These are phyloP conservation scores for Steinernema feltiae DNA, from an alignment of 1,140 invertebrate species.

Conservation along the genomic window DNA sequence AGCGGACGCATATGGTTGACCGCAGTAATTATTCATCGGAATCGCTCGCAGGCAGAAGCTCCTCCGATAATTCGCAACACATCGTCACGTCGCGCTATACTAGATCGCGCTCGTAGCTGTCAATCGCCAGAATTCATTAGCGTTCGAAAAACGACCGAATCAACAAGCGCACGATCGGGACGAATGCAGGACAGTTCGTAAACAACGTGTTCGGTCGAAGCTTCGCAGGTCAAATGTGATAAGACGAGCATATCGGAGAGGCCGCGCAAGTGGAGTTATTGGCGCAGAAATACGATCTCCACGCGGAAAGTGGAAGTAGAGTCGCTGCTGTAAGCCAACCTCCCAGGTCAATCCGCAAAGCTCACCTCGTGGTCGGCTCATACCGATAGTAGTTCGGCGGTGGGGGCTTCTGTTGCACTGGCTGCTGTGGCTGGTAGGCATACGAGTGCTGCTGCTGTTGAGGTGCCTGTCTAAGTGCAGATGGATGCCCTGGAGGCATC, in stretches of 20 bases:
- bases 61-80: background rate
- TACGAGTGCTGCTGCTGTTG: background rate
- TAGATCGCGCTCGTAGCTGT: background rate
- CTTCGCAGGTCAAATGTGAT: slow-evolving; percentile 5
- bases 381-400: background rate
- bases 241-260: background rate
- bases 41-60: background rate
- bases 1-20: background rate
- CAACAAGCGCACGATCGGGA: background rate
- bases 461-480: background rate
- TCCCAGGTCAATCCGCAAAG: no score
- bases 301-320: no score
- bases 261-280: background rate
- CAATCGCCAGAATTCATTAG: background rate
- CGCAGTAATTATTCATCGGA: slow-evolving; percentile 3
- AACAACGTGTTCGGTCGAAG: background rate
- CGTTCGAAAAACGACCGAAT: background rate
- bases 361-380: background rate
- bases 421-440: background rate
- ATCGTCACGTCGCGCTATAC: background rate
- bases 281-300: background rate
- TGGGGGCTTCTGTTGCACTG: background rate
- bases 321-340: background rate
- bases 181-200: background rate
- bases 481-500: background rate